phyloP scores from a whole-genome alignment of 37 sponge, comb jelly and placozoan genomes.

The Halisarca cf. caerulea region DNA sequence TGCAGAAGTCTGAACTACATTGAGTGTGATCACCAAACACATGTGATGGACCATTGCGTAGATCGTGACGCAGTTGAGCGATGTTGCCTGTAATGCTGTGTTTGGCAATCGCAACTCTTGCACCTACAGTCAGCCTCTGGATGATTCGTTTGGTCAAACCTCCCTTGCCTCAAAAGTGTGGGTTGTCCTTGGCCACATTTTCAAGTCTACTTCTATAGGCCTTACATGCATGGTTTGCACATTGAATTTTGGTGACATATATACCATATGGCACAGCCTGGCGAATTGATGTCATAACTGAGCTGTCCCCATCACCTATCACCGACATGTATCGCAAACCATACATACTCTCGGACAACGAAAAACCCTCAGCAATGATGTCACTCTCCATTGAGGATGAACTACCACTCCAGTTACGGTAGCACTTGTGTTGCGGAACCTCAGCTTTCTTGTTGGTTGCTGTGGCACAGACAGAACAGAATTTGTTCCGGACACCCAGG shows the following conservation, averaged over 20 bases:
- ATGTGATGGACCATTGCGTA: constrained; percentile 48
- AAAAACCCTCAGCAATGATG: not conserved
- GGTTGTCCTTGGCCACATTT: constrained; percentile 6
- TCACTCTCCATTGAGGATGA: constrained; percentile 6
- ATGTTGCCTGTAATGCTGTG: constrained; percentile 13
- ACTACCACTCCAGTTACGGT: not conserved
- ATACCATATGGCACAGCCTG: not conserved
- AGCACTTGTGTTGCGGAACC: not conserved
- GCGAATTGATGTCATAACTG: not conserved
- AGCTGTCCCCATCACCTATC: constrained; percentile 34
- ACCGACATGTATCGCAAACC: constrained; percentile 8
- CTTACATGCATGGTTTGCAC: not conserved
- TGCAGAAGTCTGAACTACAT: constrained; percentile 48
- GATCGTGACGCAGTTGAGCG: constrained; percentile 16
- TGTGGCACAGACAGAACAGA: not conserved
- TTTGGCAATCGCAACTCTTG: constrained; percentile 46
- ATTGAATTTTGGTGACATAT: not conserved
- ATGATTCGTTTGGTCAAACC: not conserved
- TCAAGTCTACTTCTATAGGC: not conserved
- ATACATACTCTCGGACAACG: not conserved
- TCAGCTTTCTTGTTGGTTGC: not conserved
- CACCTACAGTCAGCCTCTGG: constrained; percentile 23
- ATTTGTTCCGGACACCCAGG: constrained; percentile 2
- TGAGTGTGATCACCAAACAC: constrained; percentile 43
- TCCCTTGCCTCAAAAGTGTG: constrained; percentile 3